These are phyloP conservation scores for Brachionus paranguensis DNA, from an alignment of 1,140 invertebrate species.

Conservation along the genomic window DNA sequence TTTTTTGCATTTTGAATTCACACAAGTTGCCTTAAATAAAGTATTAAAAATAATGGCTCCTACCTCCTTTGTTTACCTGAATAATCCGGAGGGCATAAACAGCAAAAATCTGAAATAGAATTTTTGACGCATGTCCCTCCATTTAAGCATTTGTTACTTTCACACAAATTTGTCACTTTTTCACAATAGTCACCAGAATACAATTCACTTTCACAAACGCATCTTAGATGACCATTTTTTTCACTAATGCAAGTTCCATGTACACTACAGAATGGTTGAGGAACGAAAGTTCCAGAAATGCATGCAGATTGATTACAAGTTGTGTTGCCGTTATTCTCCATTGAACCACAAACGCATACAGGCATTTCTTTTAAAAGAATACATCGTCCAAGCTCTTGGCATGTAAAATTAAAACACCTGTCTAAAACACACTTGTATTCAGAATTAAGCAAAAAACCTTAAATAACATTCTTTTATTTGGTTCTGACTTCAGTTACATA, in stretches of 20 bases:
- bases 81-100: background rate
- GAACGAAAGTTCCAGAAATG: background rate
- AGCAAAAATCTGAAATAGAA: background rate
- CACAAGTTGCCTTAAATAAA: background rate
- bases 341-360: background rate
- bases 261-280: background rate
- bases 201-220: background rate
- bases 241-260: background rate
- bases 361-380: background rate
- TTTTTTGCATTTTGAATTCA: background rate
- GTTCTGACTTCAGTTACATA: background rate
- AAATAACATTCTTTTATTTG: background rate
- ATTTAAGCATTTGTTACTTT: background rate
- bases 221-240: background rate
- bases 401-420: background rate
- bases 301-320: background rate
- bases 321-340: background rate
- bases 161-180: background rate
- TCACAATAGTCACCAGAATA: conserved; percentile 21
- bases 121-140: conserved; percentile 15
- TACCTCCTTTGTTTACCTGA: background rate
- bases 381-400: background rate
- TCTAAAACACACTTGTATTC: conserved; percentile 1
- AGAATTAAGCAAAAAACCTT: background rate
- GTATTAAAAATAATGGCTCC: background rate